These are phyloP conservation scores for Aphrophora alni DNA, from an alignment of 2,888 invertebrate species.

Conservation along the genomic window DNA sequence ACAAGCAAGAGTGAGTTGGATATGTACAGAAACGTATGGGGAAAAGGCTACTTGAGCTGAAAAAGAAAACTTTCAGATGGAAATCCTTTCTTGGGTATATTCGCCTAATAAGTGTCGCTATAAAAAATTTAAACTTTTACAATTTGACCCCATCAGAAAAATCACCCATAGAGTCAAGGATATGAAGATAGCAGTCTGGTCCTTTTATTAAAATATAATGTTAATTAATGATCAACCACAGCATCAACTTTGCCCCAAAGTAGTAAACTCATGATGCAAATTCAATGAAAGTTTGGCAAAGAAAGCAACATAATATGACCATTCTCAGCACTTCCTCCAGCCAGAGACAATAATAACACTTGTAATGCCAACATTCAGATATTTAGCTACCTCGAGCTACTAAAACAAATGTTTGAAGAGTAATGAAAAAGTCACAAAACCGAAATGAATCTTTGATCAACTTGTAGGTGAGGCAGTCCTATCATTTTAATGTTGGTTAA, in stretches of 20 bases:
- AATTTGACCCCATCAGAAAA: background rate
- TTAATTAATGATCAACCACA: too few species aligned
- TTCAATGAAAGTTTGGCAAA: background rate
- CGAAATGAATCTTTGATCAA: background rate
- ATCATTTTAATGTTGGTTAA: background rate
- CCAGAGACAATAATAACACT: background rate
- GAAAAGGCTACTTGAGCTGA: too few species aligned
- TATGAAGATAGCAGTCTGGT: background rate
- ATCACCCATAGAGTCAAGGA: background rate
- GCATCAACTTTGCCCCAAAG: background rate
- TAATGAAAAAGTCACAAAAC: background rate
- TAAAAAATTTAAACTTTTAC: background rate
- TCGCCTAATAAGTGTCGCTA: background rate
- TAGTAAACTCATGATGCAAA: background rate
- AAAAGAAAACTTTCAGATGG: background rate
- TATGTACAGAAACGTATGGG: too few species aligned
- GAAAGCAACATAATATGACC: background rate
- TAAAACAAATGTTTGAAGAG: background rate
- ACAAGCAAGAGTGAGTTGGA: too few species aligned
- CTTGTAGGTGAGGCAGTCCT: background rate
- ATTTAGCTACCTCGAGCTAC: background rate
- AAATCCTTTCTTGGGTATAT: background rate
- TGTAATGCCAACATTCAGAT: background rate
- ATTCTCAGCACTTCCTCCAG: background rate
- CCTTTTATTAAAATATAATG: background rate